Evolutionary conservation across 2,797 vertebrate genomes (phyloP), one percentile per base, ranked within the genome.

Genomic region (Neopelma chrysocephalum): DNA sequence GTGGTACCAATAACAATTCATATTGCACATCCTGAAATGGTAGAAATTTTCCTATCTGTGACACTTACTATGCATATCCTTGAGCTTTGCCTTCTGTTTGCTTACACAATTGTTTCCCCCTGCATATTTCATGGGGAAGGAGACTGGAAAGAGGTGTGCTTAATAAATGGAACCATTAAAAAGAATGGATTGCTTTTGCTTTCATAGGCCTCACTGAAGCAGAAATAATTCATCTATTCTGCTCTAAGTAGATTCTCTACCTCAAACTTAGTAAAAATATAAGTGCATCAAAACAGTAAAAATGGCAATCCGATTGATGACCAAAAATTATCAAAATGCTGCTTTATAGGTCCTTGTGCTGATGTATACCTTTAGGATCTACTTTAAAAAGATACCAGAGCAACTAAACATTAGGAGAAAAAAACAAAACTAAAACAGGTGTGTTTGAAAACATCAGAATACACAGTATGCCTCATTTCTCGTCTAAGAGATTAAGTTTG

Each of bases 121-220:
- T 89, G 69, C 53, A 54, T 90, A 91, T 81, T 95, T 95, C 76
- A 93, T 68, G 43, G 48, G 11, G 27, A 90, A 89, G 25, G 40
- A 84, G 48, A 70, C 20, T 70, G 42, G 50, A 87, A 92, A 82
- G 60, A 36, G 10, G 23, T 89, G 48, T 57, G 36, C 15, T 87
- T 93, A 84, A 80, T 76, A 90, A 92, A 89, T 53, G 23, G 36
- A 87, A 84, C 48, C 45, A 87, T 80, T 89, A 84, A 87, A 60
- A 87, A 32, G 17, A 82, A 48, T 60, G n/a, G 23, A 76, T 75
- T 78, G 22, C 31, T 77, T 22, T 85, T 71, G 45, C 53, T 94
- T 93, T 80, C 81, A 68, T 15, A 77, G 51, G 31, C 27, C 56
- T 83, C 89, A 87, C 26, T 43, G 34, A 34, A 89, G 42, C 36